Evolutionary conservation across 2,113 vertebrate genomes (phyloP), one percentile per base, ranked within the genome.

Genomic region (Butorides virescens): DNA sequence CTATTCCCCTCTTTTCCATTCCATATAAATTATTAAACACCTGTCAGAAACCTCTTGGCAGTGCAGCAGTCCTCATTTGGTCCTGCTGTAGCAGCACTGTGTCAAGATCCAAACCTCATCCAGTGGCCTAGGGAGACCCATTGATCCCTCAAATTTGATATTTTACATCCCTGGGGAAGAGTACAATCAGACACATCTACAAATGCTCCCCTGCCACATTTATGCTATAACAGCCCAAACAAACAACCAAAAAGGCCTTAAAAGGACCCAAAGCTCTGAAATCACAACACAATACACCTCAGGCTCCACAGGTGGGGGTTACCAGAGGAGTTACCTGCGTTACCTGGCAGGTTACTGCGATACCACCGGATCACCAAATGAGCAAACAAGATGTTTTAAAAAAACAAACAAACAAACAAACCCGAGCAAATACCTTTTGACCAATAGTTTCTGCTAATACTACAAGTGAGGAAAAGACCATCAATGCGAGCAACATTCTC

Each of bases 391-490:
- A 78, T 16, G 55, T 85, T 63, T 85, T 63, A 71, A 73, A 86
- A 59, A 55, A 42, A 39, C 55, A 29, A 46, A 47, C 19, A 9
- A 81, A 74, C 7, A 85, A 44, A 44, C 42, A 15, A 44, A 44
- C 42, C 42, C 42, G 16, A 95, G 39, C 39, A 95, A 95, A 94
- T 98, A 98, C 97, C 97, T 98, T 89, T 59, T 67, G 67, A 83
- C 75, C 50, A 86, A 62, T 15, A 55, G 81, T 26, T 86, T 82
- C 90, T 86, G 90, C 29, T 86, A 92, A 53, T 16, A 81, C 15
- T 84, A 46, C 1, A 6, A 95, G n/a, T 36, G 88, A 95, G 85
- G 92, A 86, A 80, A 96, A 79, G 81, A 94, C 37, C 92, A 79
- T 20, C 90, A 95, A 61, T 23, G 87, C 7, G 29, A 90, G 81